These are phyloP conservation scores for Mesaphorura yosii DNA, from an alignment of 1,140 invertebrate species.

Conservation along the genomic window DNA sequence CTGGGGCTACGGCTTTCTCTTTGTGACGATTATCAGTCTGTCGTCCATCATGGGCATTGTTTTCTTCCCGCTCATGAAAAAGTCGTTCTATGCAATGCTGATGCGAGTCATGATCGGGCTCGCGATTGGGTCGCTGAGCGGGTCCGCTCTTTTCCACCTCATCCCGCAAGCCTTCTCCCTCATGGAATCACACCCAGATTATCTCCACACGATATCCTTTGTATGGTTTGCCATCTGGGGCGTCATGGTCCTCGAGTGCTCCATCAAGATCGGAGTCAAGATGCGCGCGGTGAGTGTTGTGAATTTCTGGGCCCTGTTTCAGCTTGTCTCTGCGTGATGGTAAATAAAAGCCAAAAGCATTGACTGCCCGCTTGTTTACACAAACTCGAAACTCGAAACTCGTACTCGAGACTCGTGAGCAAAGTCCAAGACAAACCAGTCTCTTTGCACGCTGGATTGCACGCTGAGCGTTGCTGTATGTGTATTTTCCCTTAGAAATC, in stretches of 20 bases:
- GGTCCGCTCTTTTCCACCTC: slow-evolving; percentile 51
- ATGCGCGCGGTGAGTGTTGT: slow-evolving; percentile 9
- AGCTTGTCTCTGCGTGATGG: too few relatives aligned
- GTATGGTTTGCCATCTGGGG: slow-evolving; percentile 21
- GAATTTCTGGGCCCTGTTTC: too few relatives aligned
- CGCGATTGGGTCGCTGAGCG: slow-evolving; percentile 52
- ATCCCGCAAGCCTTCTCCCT: slow-evolving; percentile 42
- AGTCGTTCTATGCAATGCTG: slow-evolving; percentile 43
- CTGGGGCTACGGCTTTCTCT: slow-evolving; percentile 49
- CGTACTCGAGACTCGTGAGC: too few relatives aligned
- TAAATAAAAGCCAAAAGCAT: too few relatives aligned
- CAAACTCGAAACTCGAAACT: too few relatives aligned
- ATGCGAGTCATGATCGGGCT: slow-evolving; percentile 51
- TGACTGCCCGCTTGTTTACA: too few relatives aligned
- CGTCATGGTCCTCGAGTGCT: slow-evolving; percentile 28
- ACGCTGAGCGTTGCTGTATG: too few relatives aligned
- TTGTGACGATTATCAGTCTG: slow-evolving; percentile 50
- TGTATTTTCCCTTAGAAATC: too few relatives aligned
- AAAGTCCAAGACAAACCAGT: too few relatives aligned
- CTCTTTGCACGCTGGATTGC: too few relatives aligned
- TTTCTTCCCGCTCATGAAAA: slow-evolving; percentile 49
- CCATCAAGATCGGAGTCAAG: slow-evolving; percentile 26
- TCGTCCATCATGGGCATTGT: slow-evolving; percentile 49
- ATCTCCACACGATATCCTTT: slow-evolving; percentile 11
- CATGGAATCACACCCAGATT: background rate